A percentile compares a stretch with the other conserved stretches of the same genome.
These are phyloP conservation scores for Sebastiscus tertius DNA, from an alignment of 2,797 vertebrate species.

Conservation along the genomic window DNA sequence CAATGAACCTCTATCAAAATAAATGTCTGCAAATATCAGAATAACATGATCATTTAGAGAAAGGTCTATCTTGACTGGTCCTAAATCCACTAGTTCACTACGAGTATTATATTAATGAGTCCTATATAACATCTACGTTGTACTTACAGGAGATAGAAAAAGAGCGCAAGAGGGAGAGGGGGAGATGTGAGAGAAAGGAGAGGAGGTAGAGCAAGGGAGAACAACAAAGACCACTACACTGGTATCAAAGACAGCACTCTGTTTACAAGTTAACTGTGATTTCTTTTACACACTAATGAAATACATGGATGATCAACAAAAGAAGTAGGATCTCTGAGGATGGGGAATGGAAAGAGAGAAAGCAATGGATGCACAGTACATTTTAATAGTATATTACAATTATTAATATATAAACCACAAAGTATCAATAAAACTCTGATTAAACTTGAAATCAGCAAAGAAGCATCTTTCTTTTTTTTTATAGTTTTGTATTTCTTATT, in stretches of 20 bases:
- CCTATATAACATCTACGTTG: constrained; percentile 92
- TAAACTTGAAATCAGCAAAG: constrained; percentile 87
- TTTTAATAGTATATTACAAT: constrained; percentile 87
- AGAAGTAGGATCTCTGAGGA: constrained; percentile 85
- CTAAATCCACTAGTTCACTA: constrained; percentile 96
- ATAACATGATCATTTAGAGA: constrained; percentile 88
- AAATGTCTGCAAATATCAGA: constrained; percentile 86
- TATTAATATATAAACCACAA: constrained; percentile 91
- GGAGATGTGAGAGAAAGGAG: constrained; percentile 73
- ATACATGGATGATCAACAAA: constrained; percentile 90
- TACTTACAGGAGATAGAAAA: constrained; percentile 90
- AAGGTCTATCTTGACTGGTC: constrained; percentile 98
- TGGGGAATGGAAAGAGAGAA: constrained; percentile 87
- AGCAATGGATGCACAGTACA: constrained; percentile 92
- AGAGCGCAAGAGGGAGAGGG: constrained; percentile 66
- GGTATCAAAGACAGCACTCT: constrained; percentile 95
- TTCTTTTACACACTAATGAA: constrained; percentile 93
- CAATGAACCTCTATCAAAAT: constrained; percentile 85
- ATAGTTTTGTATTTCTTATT: constrained; percentile 81
- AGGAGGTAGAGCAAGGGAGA: constrained; percentile 81
- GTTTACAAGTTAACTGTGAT: constrained; percentile 90
- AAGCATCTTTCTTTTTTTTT: constrained; percentile 81
- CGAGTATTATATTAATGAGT: constrained; percentile 93
- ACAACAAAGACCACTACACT: constrained; percentile 88
- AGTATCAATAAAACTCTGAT: constrained; percentile 88